Evolutionary conservation across 2,888 invertebrate genomes (phyloP).

Genomic region (Corbicula japonica): DNA sequence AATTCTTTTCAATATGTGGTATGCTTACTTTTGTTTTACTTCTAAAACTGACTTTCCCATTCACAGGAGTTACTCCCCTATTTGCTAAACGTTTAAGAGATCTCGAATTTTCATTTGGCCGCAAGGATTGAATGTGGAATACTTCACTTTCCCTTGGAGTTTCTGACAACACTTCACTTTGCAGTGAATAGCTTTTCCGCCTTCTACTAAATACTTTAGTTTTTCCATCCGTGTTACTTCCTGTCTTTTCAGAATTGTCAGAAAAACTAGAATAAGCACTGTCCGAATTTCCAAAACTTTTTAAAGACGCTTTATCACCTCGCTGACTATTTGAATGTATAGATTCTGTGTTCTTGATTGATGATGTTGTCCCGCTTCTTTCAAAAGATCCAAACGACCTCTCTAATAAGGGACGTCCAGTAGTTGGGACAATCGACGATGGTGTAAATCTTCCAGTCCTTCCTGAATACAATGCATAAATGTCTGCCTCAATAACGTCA

Average conservation of each 20-base stretch:
- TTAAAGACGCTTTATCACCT: conserved; percentile 68
- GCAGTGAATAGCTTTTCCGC: conserved; percentile 43
- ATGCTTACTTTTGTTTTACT: conserved; percentile 29
- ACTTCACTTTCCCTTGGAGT: conserved; percentile 44
- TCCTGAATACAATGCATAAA: conserved; percentile 5
- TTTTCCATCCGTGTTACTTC: conserved; percentile 38
- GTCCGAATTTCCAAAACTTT: conserved; percentile 75
- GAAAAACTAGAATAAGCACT: conserved; percentile 81
- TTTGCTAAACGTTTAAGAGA: conserved; percentile 68
- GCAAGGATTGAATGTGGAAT: conserved; percentile 68
- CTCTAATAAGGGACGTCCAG: conserved; percentile 12
- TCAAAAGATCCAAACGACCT: conserved; percentile 41
- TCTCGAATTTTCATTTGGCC: conserved; percentile 68
- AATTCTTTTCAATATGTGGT: conserved; percentile 24
- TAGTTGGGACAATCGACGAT: background rate
- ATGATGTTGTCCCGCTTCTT: conserved; percentile 52
- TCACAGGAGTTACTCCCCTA: conserved; percentile 48
- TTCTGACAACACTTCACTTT: conserved; percentile 45
- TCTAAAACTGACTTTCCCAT: conserved; percentile 29
- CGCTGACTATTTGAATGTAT: conserved; percentile 41
- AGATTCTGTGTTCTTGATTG: conserved; percentile 49
- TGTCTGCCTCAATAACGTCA: conserved; percentile 48
- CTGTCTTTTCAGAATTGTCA: conserved; percentile 72
- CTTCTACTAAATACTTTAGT: conserved; percentile 43
- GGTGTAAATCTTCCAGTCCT: conserved; percentile 37